Conservation (phyloP, 2,113 vertebrate species). For the Leptobrachium ailaonicum region DNA sequence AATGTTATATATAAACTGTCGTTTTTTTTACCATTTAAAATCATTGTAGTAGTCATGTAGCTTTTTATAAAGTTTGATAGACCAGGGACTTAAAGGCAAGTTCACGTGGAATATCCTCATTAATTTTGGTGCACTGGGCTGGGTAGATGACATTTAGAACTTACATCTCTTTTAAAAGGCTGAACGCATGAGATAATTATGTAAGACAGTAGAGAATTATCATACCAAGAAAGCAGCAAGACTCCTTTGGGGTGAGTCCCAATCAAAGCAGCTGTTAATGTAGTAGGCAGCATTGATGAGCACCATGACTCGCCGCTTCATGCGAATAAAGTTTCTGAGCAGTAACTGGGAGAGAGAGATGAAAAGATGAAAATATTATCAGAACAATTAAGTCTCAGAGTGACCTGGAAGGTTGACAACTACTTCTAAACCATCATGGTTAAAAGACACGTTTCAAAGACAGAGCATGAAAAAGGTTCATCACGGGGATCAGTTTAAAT, state of each 20-base stretch:
- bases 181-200: constrained; percentile 43
- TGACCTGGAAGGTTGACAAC: constrained; percentile 39
- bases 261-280: constrained; percentile 96
- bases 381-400: constrained; percentile 51
- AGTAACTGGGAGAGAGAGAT: constrained; percentile 75
- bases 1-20: background rate
- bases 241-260: constrained; percentile 96
- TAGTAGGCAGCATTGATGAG: constrained; percentile 88
- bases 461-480: constrained; percentile 39
- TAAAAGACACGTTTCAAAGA: constrained; percentile 45
- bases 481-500: constrained; percentile 45
- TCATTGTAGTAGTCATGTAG: background rate
- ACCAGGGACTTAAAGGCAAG: constrained; percentile 8
- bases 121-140: constrained; percentile 34
- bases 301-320: constrained; percentile 85
- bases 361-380: constrained; percentile 52
- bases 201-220: constrained; percentile 51
- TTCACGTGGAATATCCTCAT: constrained; percentile 19
- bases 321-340: constrained; percentile 88
- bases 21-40: background rate
- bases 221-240: constrained; percentile 95
- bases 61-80: constrained; percentile 10
- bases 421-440: constrained; percentile 35
- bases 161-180: constrained; percentile 33
- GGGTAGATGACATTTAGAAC: constrained; percentile 44